phyloP scores from a whole-genome alignment of 2,888 invertebrate genomes.

The Drosophila hawaiiensis region DNA sequence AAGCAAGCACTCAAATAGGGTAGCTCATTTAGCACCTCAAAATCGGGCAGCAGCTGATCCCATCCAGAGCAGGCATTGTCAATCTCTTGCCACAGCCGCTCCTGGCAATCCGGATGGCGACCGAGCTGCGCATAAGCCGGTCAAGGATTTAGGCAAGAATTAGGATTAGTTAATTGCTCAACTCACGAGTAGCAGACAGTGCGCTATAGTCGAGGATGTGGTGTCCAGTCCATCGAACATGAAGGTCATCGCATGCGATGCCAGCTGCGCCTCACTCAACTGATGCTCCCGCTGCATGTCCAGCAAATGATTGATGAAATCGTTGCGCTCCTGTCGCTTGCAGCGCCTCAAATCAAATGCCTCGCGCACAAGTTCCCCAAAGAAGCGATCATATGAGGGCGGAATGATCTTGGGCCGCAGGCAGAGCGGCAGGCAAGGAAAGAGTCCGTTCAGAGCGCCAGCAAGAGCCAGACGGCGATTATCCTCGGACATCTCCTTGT shows the following conservation, averaged over 20 bases:
- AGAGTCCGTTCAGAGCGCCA: conserved; percentile 73
- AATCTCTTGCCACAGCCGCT: conserved; percentile 75
- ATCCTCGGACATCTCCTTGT: conserved; percentile 80
- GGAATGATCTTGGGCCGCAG: conserved; percentile 76
- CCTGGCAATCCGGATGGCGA: conserved; percentile 73
- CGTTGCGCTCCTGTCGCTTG: conserved; percentile 68
- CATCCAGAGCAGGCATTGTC: conserved; percentile 25
- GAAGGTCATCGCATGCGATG: conserved; percentile 83
- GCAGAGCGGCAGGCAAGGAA: conserved; percentile 74
- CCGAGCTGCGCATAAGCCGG: conserved; percentile 66
- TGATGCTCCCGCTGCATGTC: conserved; percentile 75
- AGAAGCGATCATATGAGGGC: conserved; percentile 88
- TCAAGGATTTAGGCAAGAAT: background rate
- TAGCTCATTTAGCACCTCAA: conserved; percentile 79
- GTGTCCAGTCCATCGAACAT: conserved; percentile 84
- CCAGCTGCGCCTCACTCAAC: conserved; percentile 70
- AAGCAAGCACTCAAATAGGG: conserved; percentile 83
- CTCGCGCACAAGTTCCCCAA: conserved; percentile 64
- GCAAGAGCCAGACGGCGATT: conserved; percentile 69
- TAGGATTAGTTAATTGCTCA: too few species aligned
- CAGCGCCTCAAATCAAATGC: conserved; percentile 72
- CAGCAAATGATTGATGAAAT: conserved; percentile 83
- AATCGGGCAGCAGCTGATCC: conserved; percentile 67
- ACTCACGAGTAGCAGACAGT: conserved; percentile 81
- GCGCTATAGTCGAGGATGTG: conserved; percentile 80